A percentile compares a stretch with the other conserved stretches of the same genome.
Evolutionary conservation across 2,888 invertebrate species (phyloP).

Genomic region (Cheilosia urbana): DNA sequence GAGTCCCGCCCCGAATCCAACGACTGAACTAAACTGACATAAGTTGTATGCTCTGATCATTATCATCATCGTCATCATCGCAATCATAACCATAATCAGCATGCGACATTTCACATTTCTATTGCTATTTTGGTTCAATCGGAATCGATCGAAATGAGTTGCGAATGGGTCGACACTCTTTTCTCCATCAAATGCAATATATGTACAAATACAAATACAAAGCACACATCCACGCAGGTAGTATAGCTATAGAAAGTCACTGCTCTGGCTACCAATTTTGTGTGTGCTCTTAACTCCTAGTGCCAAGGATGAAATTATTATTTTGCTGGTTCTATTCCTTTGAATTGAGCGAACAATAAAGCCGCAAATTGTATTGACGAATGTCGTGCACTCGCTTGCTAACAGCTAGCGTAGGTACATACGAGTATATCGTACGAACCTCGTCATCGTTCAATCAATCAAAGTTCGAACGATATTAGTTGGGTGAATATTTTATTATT

Average conservation of each 20-base stretch:
- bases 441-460: conserved; percentile 16
- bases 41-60: conserved; percentile 29
- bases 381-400: conserved; percentile 20
- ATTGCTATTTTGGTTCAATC: conserved; percentile 26
- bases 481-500: conserved; percentile 14
- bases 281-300: conserved; percentile 9
- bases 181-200: conserved; percentile 1
- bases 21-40: conserved; percentile 5
- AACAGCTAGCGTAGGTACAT: not conserved
- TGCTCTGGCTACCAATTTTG: conserved; percentile 32
- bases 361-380: conserved; percentile 46
- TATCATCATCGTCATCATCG: conserved; percentile 10
- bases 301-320: conserved; percentile 23
- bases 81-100: conserved; percentile 29
- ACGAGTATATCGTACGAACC: not conserved
- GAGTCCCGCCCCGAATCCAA: not conserved
- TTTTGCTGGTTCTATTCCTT: not conserved
- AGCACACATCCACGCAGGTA: not conserved
- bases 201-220: too few relatives aligned
- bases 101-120: conserved; percentile 28
- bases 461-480: conserved; percentile 15
- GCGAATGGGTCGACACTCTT: not conserved
- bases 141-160: conserved; percentile 31
- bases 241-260: not conserved
- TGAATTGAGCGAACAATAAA: conserved; percentile 14